Evolutionary conservation across 2,888 invertebrate genomes (phyloP).

Genomic region (Deilephila elpenor): DNA sequence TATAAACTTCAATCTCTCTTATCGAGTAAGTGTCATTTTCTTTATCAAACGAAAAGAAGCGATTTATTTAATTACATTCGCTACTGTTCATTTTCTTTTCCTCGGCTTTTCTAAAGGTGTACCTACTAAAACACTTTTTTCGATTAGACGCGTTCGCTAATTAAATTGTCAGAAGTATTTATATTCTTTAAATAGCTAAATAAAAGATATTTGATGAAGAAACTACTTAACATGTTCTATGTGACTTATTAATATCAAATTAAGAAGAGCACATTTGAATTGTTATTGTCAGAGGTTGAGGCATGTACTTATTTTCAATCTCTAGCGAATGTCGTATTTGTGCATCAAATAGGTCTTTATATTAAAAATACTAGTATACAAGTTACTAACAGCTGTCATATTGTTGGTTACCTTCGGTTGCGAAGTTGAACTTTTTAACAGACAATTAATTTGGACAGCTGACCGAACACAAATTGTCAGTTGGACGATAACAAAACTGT

Average conservation of each 20-base stretch:
- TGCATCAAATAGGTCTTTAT: too few species aligned
- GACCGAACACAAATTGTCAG: constrained; percentile 19
- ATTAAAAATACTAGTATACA: background rate
- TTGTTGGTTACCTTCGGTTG: background rate
- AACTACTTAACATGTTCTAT: too few species aligned
- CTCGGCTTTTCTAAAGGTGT: background rate
- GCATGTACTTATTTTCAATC: too few species aligned
- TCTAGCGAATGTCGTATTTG: too few species aligned
- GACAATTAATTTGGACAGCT: background rate
- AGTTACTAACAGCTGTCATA: background rate
- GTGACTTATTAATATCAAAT: too few species aligned
- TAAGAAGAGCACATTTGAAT: too few species aligned
- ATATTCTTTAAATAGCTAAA: background rate
- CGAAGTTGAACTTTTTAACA: background rate
- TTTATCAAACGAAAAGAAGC: background rate
- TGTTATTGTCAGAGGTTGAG: too few species aligned
- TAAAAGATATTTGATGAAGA: background rate
- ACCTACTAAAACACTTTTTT: background rate
- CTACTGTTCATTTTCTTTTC: background rate
- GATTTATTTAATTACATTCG: background rate
- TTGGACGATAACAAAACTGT: background rate
- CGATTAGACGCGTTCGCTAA: background rate
- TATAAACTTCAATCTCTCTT: background rate
- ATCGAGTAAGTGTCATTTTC: constrained; percentile 2
- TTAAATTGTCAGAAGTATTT: background rate